These are phyloP conservation scores for Chrysoperla carnea DNA, from an alignment of 1,140 invertebrate species.

Conservation along the genomic window DNA sequence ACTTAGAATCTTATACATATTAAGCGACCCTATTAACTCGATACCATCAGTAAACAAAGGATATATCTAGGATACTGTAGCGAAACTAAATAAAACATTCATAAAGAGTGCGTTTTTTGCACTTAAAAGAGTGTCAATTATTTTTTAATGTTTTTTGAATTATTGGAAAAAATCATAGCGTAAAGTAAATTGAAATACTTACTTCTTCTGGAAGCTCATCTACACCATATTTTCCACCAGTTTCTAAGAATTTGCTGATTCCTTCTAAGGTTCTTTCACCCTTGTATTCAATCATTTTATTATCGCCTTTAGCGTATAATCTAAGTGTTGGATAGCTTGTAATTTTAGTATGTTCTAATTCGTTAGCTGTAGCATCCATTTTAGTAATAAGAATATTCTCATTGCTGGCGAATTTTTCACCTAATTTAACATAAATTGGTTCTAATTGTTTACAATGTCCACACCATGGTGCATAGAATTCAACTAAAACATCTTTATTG, in stretches of 20 bases:
- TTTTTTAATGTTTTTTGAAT: no score
- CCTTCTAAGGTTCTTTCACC: slow-evolving; percentile 90
- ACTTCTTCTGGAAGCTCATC: slow-evolving; percentile 39
- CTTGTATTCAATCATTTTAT: slow-evolving; percentile 87
- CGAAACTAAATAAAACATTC: no score
- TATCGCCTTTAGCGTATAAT: slow-evolving; percentile 82
- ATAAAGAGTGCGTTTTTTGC: no score
- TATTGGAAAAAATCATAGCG: no score
- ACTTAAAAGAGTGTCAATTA: no score
- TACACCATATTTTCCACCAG: slow-evolving; percentile 46
- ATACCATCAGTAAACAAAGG: no score
- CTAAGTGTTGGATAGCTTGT: slow-evolving; percentile 94
- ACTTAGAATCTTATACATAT: no score
- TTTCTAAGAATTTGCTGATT: slow-evolving; percentile 82
- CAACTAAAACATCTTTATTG: slow-evolving; percentile 87
- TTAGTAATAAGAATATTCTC: slow-evolving; percentile 86
- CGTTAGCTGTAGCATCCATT: slow-evolving; percentile 96
- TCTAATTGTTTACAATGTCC: slow-evolving; percentile 92
- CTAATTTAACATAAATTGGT: slow-evolving; percentile 81
- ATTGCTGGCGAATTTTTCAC: slow-evolving; percentile 66
- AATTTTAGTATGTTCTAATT: slow-evolving; percentile 89
- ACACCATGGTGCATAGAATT: slow-evolving; percentile 98
- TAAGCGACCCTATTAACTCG: no score
- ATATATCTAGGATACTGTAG: no score
- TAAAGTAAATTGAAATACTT: no score